phyloP scores from a whole-genome alignment of 2,113 vertebrate genomes.

The Accipiter cooperii region DNA sequence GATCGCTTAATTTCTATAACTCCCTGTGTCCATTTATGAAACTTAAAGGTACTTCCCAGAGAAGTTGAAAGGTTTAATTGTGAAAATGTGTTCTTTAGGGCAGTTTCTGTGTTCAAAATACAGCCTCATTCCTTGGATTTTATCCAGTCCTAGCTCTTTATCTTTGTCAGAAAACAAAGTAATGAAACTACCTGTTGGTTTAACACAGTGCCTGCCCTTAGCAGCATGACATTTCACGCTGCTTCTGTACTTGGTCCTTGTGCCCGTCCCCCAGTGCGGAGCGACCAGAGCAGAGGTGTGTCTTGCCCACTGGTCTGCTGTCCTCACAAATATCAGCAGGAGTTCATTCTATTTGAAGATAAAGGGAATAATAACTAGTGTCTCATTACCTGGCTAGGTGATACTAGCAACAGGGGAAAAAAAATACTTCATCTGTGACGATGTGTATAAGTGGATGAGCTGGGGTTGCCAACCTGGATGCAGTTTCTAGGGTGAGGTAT shows the following conservation, averaged over 20 bases:
- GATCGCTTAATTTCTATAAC: not conserved
- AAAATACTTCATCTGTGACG: not conserved
- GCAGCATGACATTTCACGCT: fast-evolving
- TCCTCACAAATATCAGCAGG: not conserved
- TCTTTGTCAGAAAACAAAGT: not conserved
- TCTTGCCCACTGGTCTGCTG: not conserved
- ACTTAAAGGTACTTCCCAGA: not conserved
- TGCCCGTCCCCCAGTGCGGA: not conserved
- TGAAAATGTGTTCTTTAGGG: not conserved
- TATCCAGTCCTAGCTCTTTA: not conserved
- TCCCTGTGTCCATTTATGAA: not conserved
- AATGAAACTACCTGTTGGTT: not conserved
- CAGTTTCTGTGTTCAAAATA: not conserved
- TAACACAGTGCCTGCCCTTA: not conserved
- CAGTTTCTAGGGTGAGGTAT: not conserved
- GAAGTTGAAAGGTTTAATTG: not conserved
- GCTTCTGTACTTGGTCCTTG: not conserved
- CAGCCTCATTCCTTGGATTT: not conserved
- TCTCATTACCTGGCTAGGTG: not conserved
- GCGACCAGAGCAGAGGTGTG: not conserved
- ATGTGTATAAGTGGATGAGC: not conserved
- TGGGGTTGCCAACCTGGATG: not conserved
- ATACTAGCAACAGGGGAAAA: not conserved
- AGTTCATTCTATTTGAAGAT: not conserved
- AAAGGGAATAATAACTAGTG: not conserved